Percentiles rank a stretch among this genome's conserved stretches.
Conservation (phyloP, 1,140 invertebrate species). For the Lepidurus arcticus region DNA sequence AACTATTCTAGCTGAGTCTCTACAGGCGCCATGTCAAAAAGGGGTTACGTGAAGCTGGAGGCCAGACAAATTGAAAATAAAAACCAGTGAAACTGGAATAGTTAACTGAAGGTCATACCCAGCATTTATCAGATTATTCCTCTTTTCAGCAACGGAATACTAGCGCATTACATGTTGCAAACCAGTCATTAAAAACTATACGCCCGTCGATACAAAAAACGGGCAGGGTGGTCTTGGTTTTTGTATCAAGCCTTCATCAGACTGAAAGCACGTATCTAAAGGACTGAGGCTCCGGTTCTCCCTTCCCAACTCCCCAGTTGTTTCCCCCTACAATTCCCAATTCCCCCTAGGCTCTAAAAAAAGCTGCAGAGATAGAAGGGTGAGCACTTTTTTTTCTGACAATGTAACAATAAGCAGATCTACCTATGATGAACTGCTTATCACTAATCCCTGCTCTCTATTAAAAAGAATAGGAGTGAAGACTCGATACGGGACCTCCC, state of each 20-base stretch:
- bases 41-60: no score
- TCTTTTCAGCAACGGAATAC: neutral
- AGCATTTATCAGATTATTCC: slow-evolving; percentile 15
- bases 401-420: no score
- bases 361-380: no score
- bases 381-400: no score
- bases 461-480: neutral
- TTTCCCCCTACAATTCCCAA: no score
- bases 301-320: no score
- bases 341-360: no score
- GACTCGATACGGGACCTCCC: neutral
- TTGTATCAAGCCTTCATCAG: neutral
- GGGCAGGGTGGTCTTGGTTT: neutral
- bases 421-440: no score
- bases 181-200: neutral
- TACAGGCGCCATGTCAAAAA: no score
- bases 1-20: no score
- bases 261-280: neutral
- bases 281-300: neutral
- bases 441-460: neutral
- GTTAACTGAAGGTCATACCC: neutral
- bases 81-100: neutral
- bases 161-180: neutral
- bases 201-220: neutral
- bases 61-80: neutral